phyloP scores from a whole-genome alignment of 2,113 vertebrate species.

The Thunnus thynnus region DNA sequence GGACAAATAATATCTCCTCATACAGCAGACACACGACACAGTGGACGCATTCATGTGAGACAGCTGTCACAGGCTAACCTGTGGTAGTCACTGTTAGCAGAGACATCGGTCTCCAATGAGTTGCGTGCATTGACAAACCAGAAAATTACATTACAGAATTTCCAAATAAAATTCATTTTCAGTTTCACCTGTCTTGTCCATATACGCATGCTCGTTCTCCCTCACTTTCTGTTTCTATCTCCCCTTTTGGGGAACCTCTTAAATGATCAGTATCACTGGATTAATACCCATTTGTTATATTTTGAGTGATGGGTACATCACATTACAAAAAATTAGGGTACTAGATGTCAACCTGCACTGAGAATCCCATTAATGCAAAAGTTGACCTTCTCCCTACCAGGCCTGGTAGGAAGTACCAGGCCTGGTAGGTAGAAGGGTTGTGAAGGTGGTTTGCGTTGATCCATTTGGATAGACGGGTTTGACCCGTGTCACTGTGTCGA shows the following conservation, averaged over 20 bases:
- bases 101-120: too few relatives aligned
- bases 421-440: background rate
- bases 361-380: background rate
- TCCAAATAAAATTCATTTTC: background rate
- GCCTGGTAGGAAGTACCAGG: too few relatives aligned
- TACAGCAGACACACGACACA: background rate
- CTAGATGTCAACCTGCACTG: background rate
- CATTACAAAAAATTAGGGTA: background rate
- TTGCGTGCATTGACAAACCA: too few relatives aligned
- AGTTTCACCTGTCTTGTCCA: slow-evolving; percentile 2
- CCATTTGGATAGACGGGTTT: too few relatives aligned
- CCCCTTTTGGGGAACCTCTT: background rate
- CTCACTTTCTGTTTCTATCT: background rate
- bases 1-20: background rate
- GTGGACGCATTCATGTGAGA: background rate
- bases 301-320: background rate
- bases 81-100: too few relatives aligned
- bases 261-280: background rate
- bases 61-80: background rate
- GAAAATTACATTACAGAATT: background rate
- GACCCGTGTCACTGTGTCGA: too few relatives aligned
- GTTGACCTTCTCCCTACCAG: background rate
- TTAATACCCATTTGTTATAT: background rate
- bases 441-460: too few relatives aligned
- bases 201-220: too few relatives aligned